phyloP scores from a whole-genome alignment of 2,113 vertebrate species.

The Atractosteus spatula region DNA sequence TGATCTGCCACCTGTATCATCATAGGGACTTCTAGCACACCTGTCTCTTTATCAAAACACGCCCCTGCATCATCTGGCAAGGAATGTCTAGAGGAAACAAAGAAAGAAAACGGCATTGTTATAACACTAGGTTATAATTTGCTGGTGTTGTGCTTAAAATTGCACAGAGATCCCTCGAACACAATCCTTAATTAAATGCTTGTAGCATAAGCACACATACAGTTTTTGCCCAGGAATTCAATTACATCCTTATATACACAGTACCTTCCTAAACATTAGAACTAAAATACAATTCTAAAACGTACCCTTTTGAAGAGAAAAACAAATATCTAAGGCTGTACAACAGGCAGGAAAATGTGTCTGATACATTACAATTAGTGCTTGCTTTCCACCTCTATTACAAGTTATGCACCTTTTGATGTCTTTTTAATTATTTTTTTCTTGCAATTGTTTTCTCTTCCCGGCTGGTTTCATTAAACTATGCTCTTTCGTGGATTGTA shows the following conservation, averaged over 20 bases:
- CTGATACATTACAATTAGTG: not conserved
- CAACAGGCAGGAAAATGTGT: not conserved
- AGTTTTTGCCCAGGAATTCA: no score
- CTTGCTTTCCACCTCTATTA: not conserved
- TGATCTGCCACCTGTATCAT: constrained; percentile 72
- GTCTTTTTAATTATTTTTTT: not conserved
- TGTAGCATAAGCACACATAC: no score
- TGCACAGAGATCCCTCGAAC: constrained; percentile 17
- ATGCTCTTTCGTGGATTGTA: no score
- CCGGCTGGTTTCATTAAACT: no score
- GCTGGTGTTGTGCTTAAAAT: no score
- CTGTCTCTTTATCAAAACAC: constrained; percentile 75
- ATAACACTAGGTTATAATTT: no score
- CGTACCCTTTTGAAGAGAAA: not conserved
- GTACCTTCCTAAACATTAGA: not conserved
- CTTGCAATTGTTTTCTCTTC: no score
- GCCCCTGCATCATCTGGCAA: constrained; percentile 70
- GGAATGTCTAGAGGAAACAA: constrained; percentile 61
- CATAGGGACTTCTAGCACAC: constrained; percentile 81
- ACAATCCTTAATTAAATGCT: not conserved
- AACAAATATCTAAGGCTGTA: not conserved
- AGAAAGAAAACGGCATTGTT: not conserved
- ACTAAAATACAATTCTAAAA: not conserved
- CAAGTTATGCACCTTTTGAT: not conserved
- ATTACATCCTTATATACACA: no score